Percentiles rank a stretch among this genome's conserved stretches.
Conservation (phyloP, 2,797 vertebrate genomes). For the Sitta carolinensis region DNA sequence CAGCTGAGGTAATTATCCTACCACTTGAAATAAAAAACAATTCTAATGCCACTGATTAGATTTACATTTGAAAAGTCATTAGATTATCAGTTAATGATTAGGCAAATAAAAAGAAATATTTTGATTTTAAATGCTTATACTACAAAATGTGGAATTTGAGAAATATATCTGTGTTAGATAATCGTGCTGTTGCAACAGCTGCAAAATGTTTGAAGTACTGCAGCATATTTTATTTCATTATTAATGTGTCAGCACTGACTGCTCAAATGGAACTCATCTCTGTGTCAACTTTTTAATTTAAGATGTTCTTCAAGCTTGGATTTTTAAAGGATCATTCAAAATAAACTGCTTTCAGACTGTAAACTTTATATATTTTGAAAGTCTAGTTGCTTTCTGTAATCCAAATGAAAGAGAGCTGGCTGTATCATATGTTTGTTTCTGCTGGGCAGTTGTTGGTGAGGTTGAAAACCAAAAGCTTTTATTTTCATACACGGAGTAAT, state of each 20-base stretch:
- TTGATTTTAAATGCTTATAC: neutral
- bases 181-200: neutral
- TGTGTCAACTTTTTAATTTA: slow-evolving; percentile 12
- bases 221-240: neutral
- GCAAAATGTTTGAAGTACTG: neutral
- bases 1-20: neutral
- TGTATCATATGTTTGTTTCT: neutral
- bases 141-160: neutral
- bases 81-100: neutral
- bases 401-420: neutral
- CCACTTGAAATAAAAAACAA: neutral
- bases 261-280: neutral
- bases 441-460: neutral
- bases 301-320: neutral
- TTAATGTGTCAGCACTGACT: neutral
- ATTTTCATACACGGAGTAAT: neutral
- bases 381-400: neutral
- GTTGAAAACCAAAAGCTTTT: neutral
- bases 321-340: neutral
- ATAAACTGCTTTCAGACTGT: neutral
- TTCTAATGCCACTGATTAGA: neutral
- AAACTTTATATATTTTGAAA: neutral
- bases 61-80: slow-evolving; percentile 14
- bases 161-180: neutral
- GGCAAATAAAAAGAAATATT: neutral